Conservation (phyloP, 2,888 invertebrate species). For the Choristoneura rosaceana region DNA sequence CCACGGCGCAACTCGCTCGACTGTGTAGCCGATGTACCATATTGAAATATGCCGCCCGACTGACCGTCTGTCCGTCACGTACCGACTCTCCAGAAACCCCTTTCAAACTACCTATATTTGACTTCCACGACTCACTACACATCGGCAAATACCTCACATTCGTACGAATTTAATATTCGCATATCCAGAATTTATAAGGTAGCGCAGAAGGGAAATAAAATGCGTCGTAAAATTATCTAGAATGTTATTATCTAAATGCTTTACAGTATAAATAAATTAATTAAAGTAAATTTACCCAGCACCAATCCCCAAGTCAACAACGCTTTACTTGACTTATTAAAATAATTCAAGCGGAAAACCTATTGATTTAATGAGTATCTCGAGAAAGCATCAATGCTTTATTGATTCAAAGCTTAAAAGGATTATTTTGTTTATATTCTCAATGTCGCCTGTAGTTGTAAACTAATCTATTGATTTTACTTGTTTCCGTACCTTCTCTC, state of each 20-base stretch:
- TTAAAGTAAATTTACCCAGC: slow-evolving; percentile 50
- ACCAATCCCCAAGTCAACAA: slow-evolving; percentile 53
- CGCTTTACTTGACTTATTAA: slow-evolving; percentile 44
- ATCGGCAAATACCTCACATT: slow-evolving; percentile 66
- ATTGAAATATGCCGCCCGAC: slow-evolving; percentile 77
- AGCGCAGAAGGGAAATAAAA: slow-evolving; percentile 47
- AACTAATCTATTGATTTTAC: slow-evolving; percentile 81
- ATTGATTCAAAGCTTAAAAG: slow-evolving; percentile 40
- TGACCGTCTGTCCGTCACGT: slow-evolving; percentile 69
- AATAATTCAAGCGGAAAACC: slow-evolving; percentile 37
- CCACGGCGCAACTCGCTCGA: slow-evolving; percentile 60
- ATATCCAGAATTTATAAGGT: slow-evolving; percentile 46
- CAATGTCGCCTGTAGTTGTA: slow-evolving; percentile 79
- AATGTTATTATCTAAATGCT: slow-evolving; percentile 31
- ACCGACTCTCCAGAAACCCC: slow-evolving; percentile 70
- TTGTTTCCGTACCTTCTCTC: slow-evolving; percentile 70
- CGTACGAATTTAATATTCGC: slow-evolving; percentile 59
- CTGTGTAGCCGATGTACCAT: slow-evolving; percentile 71
- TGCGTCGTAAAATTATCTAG: slow-evolving; percentile 21
- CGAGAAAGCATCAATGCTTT: slow-evolving; percentile 54
- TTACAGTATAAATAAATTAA: slow-evolving; percentile 31
- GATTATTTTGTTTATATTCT: slow-evolving; percentile 36
- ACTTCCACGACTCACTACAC: slow-evolving; percentile 66
- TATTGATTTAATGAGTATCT: slow-evolving; percentile 59
- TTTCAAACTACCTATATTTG: slow-evolving; percentile 74